These are phyloP conservation scores for Schizotus pectinicornis DNA, from an alignment of 2,888 invertebrate species.

Conservation along the genomic window DNA sequence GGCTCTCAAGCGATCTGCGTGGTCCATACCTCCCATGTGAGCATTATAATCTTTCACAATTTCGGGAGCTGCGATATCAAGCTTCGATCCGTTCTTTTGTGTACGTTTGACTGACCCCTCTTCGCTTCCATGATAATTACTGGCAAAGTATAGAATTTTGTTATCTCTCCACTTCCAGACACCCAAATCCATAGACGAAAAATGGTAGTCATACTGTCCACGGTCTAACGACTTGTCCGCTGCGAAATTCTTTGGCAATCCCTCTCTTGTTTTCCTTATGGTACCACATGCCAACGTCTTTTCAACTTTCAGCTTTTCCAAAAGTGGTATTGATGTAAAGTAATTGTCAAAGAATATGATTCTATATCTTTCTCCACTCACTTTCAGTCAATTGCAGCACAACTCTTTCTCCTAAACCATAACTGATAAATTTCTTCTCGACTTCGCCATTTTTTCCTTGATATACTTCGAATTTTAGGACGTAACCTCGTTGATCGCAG, in stretches of 20 bases:
- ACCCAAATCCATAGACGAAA: slow-evolving; percentile 14
- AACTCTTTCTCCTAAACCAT: slow-evolving; percentile 36
- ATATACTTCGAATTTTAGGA: slow-evolving; percentile 35
- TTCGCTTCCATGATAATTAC: not conserved
- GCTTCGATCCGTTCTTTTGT: slow-evolving; percentile 20
- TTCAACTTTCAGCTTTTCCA: slow-evolving; percentile 31
- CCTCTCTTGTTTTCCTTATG: slow-evolving; percentile 13
- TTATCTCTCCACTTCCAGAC: slow-evolving; percentile 31
- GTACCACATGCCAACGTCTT: slow-evolving; percentile 31
- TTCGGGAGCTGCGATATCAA: slow-evolving; percentile 19
- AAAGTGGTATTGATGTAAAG: slow-evolving; percentile 29
- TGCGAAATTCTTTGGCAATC: not conserved
- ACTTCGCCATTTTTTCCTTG: slow-evolving; percentile 35
- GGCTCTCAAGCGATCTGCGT: slow-evolving; percentile 7
- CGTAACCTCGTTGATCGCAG: slow-evolving; percentile 32
- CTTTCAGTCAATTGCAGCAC: slow-evolving; percentile 33
- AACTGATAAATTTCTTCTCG: slow-evolving; percentile 31
- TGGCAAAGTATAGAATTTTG: slow-evolving; percentile 12
- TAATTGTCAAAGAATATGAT: slow-evolving; percentile 31
- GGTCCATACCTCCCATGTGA: slow-evolving; percentile 32
- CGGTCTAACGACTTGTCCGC: not conserved
- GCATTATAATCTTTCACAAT: slow-evolving; percentile 34
- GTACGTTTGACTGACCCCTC: slow-evolving; percentile 16
- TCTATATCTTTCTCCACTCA: slow-evolving; percentile 21
- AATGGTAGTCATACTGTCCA: slow-evolving; percentile 21